Percentiles rank a stretch among this genome's conserved stretches.
Conservation (phyloP, 2,888 invertebrate genomes). For the Mesoligia furuncula region DNA sequence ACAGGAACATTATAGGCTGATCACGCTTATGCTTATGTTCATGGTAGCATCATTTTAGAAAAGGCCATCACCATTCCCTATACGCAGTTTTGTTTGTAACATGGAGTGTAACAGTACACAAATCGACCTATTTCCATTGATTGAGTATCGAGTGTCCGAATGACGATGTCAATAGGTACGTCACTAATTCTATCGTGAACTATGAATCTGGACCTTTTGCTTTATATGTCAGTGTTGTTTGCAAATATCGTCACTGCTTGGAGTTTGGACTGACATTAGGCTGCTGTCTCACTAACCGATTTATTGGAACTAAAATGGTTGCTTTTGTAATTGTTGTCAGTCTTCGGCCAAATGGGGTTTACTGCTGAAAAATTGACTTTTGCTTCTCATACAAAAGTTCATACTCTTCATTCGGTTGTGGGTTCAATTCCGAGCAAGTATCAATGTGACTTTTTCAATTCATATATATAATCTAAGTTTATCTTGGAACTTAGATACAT, state of each 20-base stretch:
- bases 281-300: neutral
- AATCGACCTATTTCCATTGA: slow-evolving; percentile 48
- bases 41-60: neutral
- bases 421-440: neutral
- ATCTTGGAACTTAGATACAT: neutral
- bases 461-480: neutral
- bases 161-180: slow-evolving; percentile 40
- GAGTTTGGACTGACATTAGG: slow-evolving; percentile 46
- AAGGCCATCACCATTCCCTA: too few species aligned
- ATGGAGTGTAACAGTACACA: neutral
- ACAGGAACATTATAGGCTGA: too few species aligned
- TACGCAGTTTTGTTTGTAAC: neutral
- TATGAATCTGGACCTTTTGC: slow-evolving; percentile 37
- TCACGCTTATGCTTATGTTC: neutral
- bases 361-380: neutral
- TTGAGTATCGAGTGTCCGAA: slow-evolving; percentile 44
- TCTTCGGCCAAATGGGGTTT: neutral
- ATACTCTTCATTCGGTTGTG: too few species aligned
- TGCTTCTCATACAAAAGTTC: neutral
- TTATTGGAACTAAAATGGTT: neutral
- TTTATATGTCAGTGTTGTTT: slow-evolving; percentile 48
- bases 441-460: neutral
- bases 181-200: slow-evolving; percentile 53
- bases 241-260: slow-evolving; percentile 39
- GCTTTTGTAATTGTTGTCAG: neutral